Evolutionary conservation across 2,797 vertebrate species (phyloP).

Genomic region (Apodemus agrarius): DNA sequence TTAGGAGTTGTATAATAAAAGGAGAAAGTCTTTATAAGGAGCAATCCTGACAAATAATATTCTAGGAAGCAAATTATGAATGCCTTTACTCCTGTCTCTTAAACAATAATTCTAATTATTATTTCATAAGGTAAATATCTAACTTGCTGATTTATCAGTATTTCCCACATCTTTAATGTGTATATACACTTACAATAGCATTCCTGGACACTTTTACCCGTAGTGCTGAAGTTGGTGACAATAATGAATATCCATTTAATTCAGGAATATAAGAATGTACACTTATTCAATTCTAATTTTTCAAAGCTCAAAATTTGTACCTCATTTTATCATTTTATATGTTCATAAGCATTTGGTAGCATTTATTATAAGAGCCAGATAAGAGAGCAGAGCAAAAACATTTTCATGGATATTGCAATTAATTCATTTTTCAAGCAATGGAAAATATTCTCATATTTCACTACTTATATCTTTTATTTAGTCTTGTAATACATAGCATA

Average conservation of each 20-base stretch:
- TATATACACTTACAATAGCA: not conserved
- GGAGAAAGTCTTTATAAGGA: conserved; percentile 26
- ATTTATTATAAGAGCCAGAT: not conserved
- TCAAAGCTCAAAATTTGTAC: not conserved
- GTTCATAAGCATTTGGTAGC: not conserved
- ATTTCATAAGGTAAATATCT: not conserved
- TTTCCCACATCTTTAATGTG: not conserved
- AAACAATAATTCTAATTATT: not conserved
- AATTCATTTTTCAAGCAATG: not conserved
- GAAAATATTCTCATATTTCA: not conserved
- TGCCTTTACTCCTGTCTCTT: conserved; percentile 27
- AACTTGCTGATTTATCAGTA: not conserved
- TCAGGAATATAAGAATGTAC: not conserved
- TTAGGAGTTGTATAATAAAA: conserved; percentile 29
- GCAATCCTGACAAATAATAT: conserved; percentile 26
- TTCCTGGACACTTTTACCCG: not conserved
- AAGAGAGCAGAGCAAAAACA: not conserved
- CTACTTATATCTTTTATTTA: not conserved
- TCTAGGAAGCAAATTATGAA: not conserved
- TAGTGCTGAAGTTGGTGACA: not conserved
- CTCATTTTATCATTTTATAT: not conserved
- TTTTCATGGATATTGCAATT: not conserved
- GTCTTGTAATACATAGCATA: not conserved
- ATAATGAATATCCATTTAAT: not conserved
- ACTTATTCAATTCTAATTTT: not conserved